Evolutionary conservation across 2,113 vertebrate genomes (phyloP).

Genomic region (Herpailurus yagouaroundi): DNA sequence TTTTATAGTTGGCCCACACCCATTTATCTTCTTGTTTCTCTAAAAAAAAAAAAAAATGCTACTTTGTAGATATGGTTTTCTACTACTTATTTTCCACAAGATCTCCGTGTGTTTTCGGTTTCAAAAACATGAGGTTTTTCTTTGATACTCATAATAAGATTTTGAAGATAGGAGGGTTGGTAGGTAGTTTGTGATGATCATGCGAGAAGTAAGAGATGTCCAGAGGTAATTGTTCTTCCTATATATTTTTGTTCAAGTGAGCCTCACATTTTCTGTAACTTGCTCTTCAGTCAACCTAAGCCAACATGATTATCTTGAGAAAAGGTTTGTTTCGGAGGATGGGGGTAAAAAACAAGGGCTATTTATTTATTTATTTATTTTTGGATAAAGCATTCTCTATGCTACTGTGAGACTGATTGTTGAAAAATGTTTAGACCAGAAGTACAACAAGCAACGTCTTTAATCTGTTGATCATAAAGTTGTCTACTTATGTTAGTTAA

Average conservation of each 20-base stretch:
- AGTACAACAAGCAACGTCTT: neutral
- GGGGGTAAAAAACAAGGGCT: neutral
- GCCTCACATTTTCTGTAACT: neutral
- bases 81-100: neutral
- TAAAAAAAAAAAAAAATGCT: neutral
- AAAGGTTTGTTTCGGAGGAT: slow-evolving; percentile 32
- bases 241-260: neutral
- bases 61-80: neutral
- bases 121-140: neutral
- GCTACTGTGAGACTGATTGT: neutral
- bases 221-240: neutral
- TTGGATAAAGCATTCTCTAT: neutral
- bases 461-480: neutral
- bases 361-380: neutral
- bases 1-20: neutral
- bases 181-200: neutral
- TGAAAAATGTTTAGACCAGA: neutral
- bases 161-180: neutral
- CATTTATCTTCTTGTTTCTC: neutral
- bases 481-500: neutral
- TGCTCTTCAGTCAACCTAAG: neutral
- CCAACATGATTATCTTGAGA: neutral
- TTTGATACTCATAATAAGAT: neutral
- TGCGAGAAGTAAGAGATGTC: neutral
- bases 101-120: neutral